These are phyloP conservation scores for Caerostris extrusa DNA, from an alignment of 1,140 invertebrate species.

Conservation along the genomic window DNA sequence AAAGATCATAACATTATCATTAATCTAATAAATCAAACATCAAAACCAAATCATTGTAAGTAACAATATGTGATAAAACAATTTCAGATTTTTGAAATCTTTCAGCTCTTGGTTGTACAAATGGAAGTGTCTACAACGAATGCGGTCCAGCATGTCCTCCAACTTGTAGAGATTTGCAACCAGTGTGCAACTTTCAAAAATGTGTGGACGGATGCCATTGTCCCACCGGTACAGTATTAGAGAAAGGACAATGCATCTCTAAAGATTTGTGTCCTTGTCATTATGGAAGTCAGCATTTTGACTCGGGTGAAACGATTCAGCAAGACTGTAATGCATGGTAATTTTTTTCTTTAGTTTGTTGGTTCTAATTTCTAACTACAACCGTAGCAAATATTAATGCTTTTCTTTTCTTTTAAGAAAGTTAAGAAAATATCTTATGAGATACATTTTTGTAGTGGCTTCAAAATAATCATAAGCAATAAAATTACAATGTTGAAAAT, in stretches of 20 bases:
- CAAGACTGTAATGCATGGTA: constrained; percentile 82
- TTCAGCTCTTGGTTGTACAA: constrained; percentile 59
- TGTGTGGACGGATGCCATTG: constrained; percentile 95
- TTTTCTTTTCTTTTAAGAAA: no score
- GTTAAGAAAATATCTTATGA: no score
- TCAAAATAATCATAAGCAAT: not conserved
- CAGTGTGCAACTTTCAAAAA: constrained; percentile 70
- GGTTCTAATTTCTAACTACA: no score
- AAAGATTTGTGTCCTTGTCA: constrained; percentile 80
- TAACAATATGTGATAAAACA: no score
- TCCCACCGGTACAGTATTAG: constrained; percentile 87
- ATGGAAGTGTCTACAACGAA: constrained; percentile 67
- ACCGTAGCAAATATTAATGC: no score
- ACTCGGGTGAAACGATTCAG: constrained; percentile 79
- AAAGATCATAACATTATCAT: no score
- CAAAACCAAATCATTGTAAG: no score
- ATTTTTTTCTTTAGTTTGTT: constrained; percentile 1
- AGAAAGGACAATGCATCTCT: constrained; percentile 82
- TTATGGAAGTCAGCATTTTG: constrained; percentile 78
- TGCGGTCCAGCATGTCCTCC: constrained; percentile 72
- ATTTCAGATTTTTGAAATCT: not conserved
- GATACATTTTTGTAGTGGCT: no score
- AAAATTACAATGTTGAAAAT: not conserved
- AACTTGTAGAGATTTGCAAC: constrained; percentile 72
- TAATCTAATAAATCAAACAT: no score